Conservation (phyloP, 2,113 vertebrate species). For the Sceloporus undulatus region DNA sequence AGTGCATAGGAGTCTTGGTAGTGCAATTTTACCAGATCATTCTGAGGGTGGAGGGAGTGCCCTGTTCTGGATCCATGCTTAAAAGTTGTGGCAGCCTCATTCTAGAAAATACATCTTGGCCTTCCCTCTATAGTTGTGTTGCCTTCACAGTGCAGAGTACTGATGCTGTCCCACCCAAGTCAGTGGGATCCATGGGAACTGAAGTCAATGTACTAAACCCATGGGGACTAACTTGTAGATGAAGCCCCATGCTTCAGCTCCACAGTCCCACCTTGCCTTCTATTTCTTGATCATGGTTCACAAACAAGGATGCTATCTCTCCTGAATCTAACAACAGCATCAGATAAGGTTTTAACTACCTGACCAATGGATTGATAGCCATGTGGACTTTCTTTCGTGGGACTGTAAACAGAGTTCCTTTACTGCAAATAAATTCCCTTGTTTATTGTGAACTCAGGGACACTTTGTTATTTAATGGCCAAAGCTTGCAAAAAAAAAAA, state of each 20-base stretch:
- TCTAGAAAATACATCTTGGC: neutral
- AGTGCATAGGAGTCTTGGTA: no score
- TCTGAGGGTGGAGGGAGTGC: no score
- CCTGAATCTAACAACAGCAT: neutral
- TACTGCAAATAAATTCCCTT: neutral
- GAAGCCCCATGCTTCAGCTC: neutral
- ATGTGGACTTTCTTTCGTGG: neutral
- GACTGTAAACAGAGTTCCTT: neutral
- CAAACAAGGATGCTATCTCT: neutral
- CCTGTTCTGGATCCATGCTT: neutral
- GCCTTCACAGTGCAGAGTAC: no score
- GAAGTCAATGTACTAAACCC: no score
- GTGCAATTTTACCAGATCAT: no score
- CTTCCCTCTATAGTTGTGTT: no score
- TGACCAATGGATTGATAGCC: neutral
- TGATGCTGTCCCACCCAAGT: neutral
- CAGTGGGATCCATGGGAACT: neutral
- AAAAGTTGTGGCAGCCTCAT: neutral
- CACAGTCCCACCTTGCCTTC: neutral
- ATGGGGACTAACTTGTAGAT: neutral
- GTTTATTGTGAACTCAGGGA: neutral
- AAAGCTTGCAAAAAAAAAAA: no score
- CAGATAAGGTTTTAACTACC: neutral
- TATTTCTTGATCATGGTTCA: no score
- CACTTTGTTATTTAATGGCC: neutral